A percentile compares a stretch with the other conserved stretches of the same genome.
Evolutionary conservation across 2,113 vertebrate genomes (phyloP).

Genomic region (Cardinalis cardinalis): DNA sequence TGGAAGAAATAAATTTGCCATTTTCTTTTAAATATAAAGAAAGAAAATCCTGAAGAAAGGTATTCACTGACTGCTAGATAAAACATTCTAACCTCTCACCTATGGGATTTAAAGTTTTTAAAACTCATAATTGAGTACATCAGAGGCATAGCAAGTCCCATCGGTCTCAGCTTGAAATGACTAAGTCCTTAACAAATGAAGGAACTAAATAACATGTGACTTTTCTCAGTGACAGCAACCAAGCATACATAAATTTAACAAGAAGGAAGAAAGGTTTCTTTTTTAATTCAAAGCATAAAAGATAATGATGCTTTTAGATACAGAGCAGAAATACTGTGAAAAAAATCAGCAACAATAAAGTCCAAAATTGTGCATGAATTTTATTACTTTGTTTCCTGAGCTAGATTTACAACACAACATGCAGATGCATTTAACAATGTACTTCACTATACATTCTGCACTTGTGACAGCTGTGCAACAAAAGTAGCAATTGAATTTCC

Average conservation of each 20-base stretch:
- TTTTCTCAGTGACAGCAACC: neutral
- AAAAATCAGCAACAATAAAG: neutral
- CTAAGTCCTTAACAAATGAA: neutral
- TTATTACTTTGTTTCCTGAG: conserved; percentile 58
- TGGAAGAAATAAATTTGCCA: neutral
- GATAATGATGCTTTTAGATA: neutral
- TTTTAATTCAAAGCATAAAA: neutral
- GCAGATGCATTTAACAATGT: conserved; percentile 64
- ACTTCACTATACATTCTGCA: conserved; percentile 57
- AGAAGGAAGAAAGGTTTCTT: neutral
- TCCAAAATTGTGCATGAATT: conserved; percentile 39
- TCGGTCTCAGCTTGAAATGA: fast-evolving
- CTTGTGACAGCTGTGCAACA: conserved; percentile 49
- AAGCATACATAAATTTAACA: neutral
- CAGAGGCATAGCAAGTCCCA: neutral
- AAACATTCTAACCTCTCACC: neutral
- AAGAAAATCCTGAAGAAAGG: neutral
- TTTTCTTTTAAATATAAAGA: neutral
- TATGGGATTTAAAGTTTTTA: neutral
- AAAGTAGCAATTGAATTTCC: neutral
- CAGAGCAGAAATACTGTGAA: neutral
- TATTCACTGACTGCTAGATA: neutral
- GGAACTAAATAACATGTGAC: neutral
- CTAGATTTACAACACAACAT: conserved; percentile 50
- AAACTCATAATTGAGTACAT: neutral